Evolutionary conservation across 2,113 vertebrate species (phyloP).

Genomic region (Perca schrenkii): DNA sequence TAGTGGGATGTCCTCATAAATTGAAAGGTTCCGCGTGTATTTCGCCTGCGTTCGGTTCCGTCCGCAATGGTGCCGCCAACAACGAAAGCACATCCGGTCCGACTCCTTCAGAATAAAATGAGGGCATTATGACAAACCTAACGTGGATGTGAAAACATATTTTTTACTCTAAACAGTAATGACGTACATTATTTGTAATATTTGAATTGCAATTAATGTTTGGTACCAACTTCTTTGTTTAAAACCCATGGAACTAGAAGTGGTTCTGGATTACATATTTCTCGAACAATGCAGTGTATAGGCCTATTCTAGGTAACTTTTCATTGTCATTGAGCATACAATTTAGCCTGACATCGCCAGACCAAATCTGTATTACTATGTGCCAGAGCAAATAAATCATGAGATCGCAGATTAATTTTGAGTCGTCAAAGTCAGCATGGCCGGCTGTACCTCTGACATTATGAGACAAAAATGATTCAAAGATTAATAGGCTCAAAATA

Average conservation of each 20-base stretch:
- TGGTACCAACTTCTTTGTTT: neutral
- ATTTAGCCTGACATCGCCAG: too few species aligned
- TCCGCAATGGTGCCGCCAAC: neutral
- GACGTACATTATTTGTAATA: neutral
- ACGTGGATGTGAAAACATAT: neutral
- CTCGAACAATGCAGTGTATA: too few species aligned
- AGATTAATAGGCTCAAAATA: too few species aligned
- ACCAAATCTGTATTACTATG: too few species aligned
- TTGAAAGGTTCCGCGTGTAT: neutral
- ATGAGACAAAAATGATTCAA: too few species aligned
- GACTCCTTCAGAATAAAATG: conserved; percentile 18
- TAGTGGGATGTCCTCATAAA: neutral
- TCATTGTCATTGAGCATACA: too few species aligned
- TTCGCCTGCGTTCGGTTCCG: neutral
- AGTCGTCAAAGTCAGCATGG: too few species aligned
- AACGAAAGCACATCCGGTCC: conserved; percentile 1
- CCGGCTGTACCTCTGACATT: too few species aligned
- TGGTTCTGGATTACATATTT: too few species aligned
- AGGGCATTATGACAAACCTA: neutral
- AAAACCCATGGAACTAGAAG: neutral
- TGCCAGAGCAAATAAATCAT: too few species aligned
- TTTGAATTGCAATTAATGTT: neutral
- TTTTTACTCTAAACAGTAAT: neutral
- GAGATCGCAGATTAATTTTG: too few species aligned
- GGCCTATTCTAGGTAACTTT: too few species aligned